These are phyloP conservation scores for Clepsis dumicolana DNA, from an alignment of 2,888 invertebrate species.

Conservation along the genomic window DNA sequence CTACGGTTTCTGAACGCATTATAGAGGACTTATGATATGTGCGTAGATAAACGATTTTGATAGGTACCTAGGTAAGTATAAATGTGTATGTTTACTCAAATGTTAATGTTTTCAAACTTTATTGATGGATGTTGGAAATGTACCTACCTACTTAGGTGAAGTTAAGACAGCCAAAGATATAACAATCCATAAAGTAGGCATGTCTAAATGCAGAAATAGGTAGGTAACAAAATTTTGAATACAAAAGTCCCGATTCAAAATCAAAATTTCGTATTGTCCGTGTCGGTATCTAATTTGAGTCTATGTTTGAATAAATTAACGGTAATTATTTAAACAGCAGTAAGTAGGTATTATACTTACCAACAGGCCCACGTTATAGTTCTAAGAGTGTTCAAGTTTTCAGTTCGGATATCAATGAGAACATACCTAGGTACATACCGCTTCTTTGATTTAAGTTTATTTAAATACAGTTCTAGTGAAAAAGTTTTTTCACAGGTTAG, in stretches of 20 bases:
- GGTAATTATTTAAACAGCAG: neutral
- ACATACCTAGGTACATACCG: neutral
- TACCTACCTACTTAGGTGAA: neutral
- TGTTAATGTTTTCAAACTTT: neutral
- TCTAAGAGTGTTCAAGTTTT: neutral
- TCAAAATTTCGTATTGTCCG: neutral
- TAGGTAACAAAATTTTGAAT: neutral
- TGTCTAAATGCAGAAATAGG: neutral
- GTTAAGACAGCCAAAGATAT: neutral
- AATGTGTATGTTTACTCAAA: neutral
- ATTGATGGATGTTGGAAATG: neutral
- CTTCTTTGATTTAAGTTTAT: neutral
- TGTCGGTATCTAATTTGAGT: neutral
- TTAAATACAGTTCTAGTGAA: too few relatives aligned
- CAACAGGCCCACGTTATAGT: neutral
- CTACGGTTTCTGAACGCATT: too few relatives aligned
- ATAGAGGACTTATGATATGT: too few relatives aligned
- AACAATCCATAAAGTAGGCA: neutral
- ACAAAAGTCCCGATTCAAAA: neutral
- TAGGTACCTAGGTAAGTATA: too few relatives aligned
- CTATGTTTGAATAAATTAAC: neutral
- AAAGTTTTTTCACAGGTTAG: too few relatives aligned
- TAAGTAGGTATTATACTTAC: neutral
- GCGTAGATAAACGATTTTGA: neutral
- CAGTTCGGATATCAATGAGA: neutral